Evolutionary conservation across 2,797 vertebrate species (phyloP), one percentile per base, ranked within the genome.

Genomic region (Sebastiscus tertius): DNA sequence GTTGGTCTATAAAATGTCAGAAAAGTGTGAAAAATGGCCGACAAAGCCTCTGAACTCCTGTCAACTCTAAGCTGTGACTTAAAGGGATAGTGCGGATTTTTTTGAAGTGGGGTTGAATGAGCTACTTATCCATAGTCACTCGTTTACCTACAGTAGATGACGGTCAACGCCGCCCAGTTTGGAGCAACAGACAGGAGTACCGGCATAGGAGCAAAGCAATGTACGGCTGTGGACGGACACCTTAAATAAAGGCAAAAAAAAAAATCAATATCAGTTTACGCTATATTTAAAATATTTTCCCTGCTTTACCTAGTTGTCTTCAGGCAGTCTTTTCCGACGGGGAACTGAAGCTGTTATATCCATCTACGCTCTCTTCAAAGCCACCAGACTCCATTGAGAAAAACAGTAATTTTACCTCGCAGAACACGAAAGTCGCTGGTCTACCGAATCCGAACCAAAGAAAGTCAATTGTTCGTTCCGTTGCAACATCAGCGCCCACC

Each of bases 61-160:
- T 75, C 49, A 67, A 2, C 62, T 84, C 20, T 9, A 31, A 52
- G 64, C 77, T 76, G 24, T 71, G 56, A 34, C n/a, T 56, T 36
- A 36, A 42, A 10, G 62, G 14, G 62, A 64, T 26, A 10, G 36
- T 26, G 36, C 3, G 1, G 34, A 24, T 39, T 14, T 9, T 33
- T 61, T 33, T 36, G 6, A 14, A 34, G 61, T 14, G 12, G 5
- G 5, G 20, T 62, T 16, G 62, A 24, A 16, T 16, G 62, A 39
- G 62, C 3, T 65, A 42, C 62, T 64, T 39, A 62, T 36, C 18
- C n/a, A 59, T 29, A 27, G 20, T 52, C 49, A 59, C 2, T 16
- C 18, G 11, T 4, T 36, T 24, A 63, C 29, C 18, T 24, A 36
- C 33, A 39, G 62, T 10, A 42, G 33, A 39, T 9, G 12, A 33